Base-by-base conservation (phyloP, 2,113 vertebrate species). In the Pangasianodon hypophthalmus region DNA sequence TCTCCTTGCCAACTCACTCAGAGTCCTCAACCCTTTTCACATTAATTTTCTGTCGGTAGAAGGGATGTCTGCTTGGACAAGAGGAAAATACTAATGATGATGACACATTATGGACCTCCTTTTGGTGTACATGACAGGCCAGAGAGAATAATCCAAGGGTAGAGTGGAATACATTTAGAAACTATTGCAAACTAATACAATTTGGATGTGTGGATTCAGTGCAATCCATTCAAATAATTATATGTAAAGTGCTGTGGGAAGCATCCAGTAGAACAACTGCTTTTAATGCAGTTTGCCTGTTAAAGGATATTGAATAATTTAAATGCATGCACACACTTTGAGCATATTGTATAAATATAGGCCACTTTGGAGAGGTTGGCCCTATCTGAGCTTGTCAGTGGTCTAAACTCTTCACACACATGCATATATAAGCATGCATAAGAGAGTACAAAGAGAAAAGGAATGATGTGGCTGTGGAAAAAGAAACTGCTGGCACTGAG, bases 171-270 rank as follows among this genome's bases (percentile, higher is more conserved):
- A 73, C 58, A 75, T 90, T 87, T 90, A 84, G 60, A 26, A 88
- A 86, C 85, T 82, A 88, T 85, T 86, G 67, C 46, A 75, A 75
- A 89, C 54, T 64, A 91, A 91, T 90, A 37, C n/a, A 83, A 81
- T 85, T 90, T 8, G 41, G 56, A 54, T 82, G 44, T 46, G 48
- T 83, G 54, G 19, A 90, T 86, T 90, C 41, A 52, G 14, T 60
- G 52, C 80, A 77, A 73, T n/a, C 75, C 41, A 73, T 90, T 80
- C 21, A 64, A 87, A 75, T 29, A 87, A 52, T 67, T 24, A 77
- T 58, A 37, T n/a, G 18, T 52, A 85, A 88, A 73, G 83, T 86
- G 75, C 56, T 73, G 13, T 79, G 1, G 32, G 21, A 62, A n/a
- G 54, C 58, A 56, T 62, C 54, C 26, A 14, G 54, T 73, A 75